Evolutionary conservation across 2,888 invertebrate genomes (phyloP).

Genomic region (Melipona bicolor): DNA sequence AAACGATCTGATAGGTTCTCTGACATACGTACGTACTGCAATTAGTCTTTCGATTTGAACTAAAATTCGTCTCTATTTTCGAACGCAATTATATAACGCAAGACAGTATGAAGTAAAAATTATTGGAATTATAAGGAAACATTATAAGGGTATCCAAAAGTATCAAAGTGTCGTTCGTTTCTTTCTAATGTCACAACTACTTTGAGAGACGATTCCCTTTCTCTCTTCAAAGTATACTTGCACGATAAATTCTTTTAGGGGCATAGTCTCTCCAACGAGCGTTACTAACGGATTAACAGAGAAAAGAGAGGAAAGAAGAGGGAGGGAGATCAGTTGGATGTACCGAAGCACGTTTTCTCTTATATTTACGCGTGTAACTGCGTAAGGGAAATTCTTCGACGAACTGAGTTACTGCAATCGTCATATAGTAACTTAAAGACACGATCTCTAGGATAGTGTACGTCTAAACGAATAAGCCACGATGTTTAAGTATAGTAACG

Average conservation of each 20-base stretch:
- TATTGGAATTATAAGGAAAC: not conserved
- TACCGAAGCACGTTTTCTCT: slow-evolving; percentile 46
- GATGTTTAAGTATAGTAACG: slow-evolving; percentile 81
- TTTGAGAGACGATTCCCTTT: not conserved
- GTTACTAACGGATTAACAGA: not conserved
- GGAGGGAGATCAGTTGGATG: slow-evolving; percentile 46
- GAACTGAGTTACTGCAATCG: slow-evolving; percentile 52
- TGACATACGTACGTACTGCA: not conserved
- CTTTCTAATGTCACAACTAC: not conserved
- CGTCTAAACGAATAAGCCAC: slow-evolving; percentile 78
- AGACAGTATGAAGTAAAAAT: not conserved
- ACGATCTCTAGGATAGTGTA: slow-evolving; percentile 70
- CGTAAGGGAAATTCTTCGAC: slow-evolving; percentile 29
- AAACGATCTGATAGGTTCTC: not conserved
- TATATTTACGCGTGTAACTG: slow-evolving; percentile 43
- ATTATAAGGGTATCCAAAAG: not conserved
- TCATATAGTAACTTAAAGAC: slow-evolving; percentile 62
- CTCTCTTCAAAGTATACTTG: not conserved
- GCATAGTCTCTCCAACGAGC: not conserved
- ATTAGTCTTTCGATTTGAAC: not conserved
- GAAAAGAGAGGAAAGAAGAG: slow-evolving; percentile 13
- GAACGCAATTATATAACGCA: not conserved
- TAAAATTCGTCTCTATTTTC: not conserved
- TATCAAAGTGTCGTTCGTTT: not conserved
- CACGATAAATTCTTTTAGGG: not conserved